A percentile compares a stretch with the other conserved stretches of the same genome.
phyloP scores from a whole-genome alignment of 2,888 invertebrate genomes.

The Lymantria monacha region DNA sequence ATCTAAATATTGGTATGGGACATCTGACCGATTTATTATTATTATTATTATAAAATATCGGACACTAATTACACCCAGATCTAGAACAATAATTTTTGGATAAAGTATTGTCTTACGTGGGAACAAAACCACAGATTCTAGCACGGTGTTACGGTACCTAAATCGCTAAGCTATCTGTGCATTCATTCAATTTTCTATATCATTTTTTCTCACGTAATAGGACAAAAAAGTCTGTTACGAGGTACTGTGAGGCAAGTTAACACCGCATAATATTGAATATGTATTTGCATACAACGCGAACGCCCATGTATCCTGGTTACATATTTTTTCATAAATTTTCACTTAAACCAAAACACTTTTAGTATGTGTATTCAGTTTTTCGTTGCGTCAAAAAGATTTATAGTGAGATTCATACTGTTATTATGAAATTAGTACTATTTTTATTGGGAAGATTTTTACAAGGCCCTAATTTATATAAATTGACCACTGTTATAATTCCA shows the following conservation, averaged over 20 bases:
- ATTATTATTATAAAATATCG: no score
- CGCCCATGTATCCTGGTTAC: conserved; percentile 37
- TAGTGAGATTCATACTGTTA: neutral
- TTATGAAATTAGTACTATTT: neutral
- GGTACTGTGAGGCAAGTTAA: conserved; percentile 17
- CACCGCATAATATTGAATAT: conserved; percentile 22
- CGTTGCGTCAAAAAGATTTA: conserved; percentile 17
- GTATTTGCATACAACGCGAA: conserved; percentile 55
- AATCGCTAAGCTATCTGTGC: no score
- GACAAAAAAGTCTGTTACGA: neutral
- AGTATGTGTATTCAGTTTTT: conserved; percentile 17
- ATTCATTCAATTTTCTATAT: neutral
- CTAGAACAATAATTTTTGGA: no score
- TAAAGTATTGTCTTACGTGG: no score
- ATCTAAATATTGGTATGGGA: no score
- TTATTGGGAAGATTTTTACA: no score
- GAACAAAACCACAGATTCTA: no score
- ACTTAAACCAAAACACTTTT: conserved; percentile 11
- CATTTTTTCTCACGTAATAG: neutral
- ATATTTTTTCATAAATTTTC: conserved; percentile 54
- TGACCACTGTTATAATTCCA: no score
- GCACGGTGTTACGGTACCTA: no score
- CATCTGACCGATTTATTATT: no score
- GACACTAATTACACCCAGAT: no score
- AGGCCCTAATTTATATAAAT: no score